Conservation (phyloP, 92 coral and sea anemone species). For the Siderastrea siderea region DNA sequence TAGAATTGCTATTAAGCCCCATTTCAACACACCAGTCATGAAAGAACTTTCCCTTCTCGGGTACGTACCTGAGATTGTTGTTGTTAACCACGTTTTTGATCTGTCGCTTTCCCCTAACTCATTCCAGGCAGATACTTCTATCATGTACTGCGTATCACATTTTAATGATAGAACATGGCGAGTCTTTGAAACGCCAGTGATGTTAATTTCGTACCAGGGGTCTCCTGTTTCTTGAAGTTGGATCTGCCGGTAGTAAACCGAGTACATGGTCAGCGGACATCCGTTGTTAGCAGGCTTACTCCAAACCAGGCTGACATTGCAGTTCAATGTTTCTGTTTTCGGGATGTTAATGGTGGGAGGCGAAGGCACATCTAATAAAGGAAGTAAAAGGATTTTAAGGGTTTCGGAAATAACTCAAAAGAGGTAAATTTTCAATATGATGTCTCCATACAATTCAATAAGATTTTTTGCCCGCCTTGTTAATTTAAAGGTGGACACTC, state of each 20-base stretch:
- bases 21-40: no score
- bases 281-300: background rate
- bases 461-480: no score
- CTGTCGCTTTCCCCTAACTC: conserved; percentile 12
- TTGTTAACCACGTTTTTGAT: background rate
- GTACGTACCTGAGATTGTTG: conserved; percentile 4
- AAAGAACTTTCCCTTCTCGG: no score
- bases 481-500: no score
- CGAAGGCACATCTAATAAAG: background rate
- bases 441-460: background rate
- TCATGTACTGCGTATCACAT: conserved; percentile 1
- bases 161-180: background rate
- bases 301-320: conserved; percentile 30
- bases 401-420: background rate
- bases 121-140: conserved; percentile 29
- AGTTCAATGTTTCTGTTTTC: background rate
- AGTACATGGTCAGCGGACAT: conserved; percentile 35
- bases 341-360: background rate
- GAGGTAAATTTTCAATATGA: no score
- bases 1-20: no score
- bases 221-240: background rate
- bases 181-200: background rate
- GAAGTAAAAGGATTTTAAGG: background rate
- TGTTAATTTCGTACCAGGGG: conserved; percentile 5
- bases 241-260: conserved; percentile 3